Percentiles rank a stretch among this genome's conserved stretches.
Evolutionary conservation across 2,888 invertebrate genomes (phyloP).

Genomic region (Venustoraphidia nigricollis): DNA sequence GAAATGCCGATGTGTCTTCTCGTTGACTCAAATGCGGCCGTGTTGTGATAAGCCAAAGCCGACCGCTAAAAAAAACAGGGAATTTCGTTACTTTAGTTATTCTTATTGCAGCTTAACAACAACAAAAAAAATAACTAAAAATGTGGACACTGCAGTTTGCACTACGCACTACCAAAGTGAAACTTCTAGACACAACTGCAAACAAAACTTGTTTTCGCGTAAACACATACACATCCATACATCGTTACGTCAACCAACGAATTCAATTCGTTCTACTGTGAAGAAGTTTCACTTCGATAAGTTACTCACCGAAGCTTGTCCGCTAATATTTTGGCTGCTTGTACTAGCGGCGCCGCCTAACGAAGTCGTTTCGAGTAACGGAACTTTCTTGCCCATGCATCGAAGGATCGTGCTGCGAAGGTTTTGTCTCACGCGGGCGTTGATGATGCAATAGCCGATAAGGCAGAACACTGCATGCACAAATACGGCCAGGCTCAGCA

Average conservation of each 20-base stretch:
- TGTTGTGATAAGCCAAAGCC: conserved; percentile 64
- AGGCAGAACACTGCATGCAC: conserved; percentile 71
- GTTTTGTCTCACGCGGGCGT: conserved; percentile 68
- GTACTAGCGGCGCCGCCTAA: conserved; percentile 46
- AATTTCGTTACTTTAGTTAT: background rate
- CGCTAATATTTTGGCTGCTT: conserved; percentile 61
- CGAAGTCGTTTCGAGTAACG: conserved; percentile 58
- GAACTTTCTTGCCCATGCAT: conserved; percentile 70
- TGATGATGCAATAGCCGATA: conserved; percentile 76
- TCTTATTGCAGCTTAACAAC: conserved; percentile 1
- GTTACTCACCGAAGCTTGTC: conserved; percentile 31
- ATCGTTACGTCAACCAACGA: too few relatives aligned
- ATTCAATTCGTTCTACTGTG: too few relatives aligned
- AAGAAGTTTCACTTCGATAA: background rate
- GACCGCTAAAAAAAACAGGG: conserved; percentile 39
- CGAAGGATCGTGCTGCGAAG: conserved; percentile 47
- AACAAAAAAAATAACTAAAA: conserved; percentile 4
- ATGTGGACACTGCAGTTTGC: background rate
- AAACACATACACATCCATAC: too few relatives aligned
- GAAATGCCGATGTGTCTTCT: conserved; percentile 80
- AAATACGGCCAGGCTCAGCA: conserved; percentile 61
- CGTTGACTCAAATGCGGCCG: conserved; percentile 44
- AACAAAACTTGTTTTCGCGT: too few relatives aligned
- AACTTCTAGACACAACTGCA: too few relatives aligned
- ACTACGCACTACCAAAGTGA: too few relatives aligned